Conservation (phyloP, 2,113 vertebrate species). For the Scalopus aquaticus region DNA sequence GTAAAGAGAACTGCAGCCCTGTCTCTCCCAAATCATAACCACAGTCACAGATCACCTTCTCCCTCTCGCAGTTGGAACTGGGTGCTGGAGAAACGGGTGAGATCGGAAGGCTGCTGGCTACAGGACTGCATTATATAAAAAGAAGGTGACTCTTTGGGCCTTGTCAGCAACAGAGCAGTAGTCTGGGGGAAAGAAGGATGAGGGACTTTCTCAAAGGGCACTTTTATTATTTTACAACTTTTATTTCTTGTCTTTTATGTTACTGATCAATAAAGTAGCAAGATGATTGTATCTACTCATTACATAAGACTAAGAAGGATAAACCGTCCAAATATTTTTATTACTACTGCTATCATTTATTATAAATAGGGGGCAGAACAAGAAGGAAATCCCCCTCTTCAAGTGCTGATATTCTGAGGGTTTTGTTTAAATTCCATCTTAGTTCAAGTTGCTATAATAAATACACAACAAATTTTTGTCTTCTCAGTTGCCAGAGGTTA, state of each 20-base stretch:
- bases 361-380: not conserved
- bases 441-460: accelerated
- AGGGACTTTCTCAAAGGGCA: not conserved
- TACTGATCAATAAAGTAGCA: not conserved
- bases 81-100: accelerated
- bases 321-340: not conserved
- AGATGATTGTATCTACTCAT: not conserved
- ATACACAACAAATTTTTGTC: too few species aligned
- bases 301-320: not conserved
- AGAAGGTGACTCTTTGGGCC: not conserved
- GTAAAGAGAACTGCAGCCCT: not conserved
- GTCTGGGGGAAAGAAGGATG: not conserved
- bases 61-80: too few species aligned
- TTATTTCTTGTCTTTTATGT: not conserved
- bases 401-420: not conserved
- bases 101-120: accelerated
- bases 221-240: not conserved
- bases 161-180: not conserved
- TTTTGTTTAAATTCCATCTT: not conserved
- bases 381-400: not conserved
- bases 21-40: not conserved
- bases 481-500: too few species aligned
- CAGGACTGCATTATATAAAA: accelerated
- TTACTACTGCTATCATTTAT: not conserved
- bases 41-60: not conserved